Percentiles rank a stretch among this genome's conserved stretches.
phyloP scores from a whole-genome alignment of 2,888 invertebrate genomes.

The Tetramorium bicarinatum region DNA sequence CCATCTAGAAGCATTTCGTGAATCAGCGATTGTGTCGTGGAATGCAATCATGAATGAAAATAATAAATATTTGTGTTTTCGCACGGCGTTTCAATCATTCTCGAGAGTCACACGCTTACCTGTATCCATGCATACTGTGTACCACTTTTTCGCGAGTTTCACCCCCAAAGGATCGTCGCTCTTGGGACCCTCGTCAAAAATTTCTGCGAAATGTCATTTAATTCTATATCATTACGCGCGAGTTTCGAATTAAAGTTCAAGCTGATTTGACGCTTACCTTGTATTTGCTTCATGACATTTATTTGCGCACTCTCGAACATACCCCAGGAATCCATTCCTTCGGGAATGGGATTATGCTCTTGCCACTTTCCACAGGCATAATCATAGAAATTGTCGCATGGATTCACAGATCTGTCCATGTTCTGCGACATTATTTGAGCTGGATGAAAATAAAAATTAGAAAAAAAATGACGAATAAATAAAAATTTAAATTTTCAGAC shows the following conservation, averaged over 20 bases:
- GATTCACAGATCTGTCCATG: conserved; percentile 73
- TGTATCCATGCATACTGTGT: conserved; percentile 73
- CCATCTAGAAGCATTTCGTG: conserved; percentile 49
- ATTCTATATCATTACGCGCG: background rate
- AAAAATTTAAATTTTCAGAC: background rate
- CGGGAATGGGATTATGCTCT: conserved; percentile 67
- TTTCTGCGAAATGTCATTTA: background rate
- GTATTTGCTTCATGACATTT: conserved; percentile 33
- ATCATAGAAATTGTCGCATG: conserved; percentile 77
- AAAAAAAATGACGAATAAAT: background rate
- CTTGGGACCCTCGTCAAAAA: background rate
- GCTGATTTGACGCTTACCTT: conserved; percentile 30
- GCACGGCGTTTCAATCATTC: background rate
- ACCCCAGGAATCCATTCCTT: conserved; percentile 66
- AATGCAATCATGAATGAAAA: background rate
- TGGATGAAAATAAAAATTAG: conserved; percentile 11
- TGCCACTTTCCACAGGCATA: conserved; percentile 75
- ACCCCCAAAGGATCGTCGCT: conserved; percentile 71
- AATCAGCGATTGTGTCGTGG: background rate
- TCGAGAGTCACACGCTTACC: conserved; percentile 56
- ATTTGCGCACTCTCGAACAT: background rate
- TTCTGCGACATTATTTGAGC: conserved; percentile 48
- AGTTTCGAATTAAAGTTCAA: background rate
- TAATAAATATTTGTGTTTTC: background rate
- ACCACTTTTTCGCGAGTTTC: conserved; percentile 74